A percentile compares a stretch with the other conserved stretches of the same genome.
phyloP scores from a whole-genome alignment of 2,888 invertebrate genomes.

The Theodoxus fluviatilis region DNA sequence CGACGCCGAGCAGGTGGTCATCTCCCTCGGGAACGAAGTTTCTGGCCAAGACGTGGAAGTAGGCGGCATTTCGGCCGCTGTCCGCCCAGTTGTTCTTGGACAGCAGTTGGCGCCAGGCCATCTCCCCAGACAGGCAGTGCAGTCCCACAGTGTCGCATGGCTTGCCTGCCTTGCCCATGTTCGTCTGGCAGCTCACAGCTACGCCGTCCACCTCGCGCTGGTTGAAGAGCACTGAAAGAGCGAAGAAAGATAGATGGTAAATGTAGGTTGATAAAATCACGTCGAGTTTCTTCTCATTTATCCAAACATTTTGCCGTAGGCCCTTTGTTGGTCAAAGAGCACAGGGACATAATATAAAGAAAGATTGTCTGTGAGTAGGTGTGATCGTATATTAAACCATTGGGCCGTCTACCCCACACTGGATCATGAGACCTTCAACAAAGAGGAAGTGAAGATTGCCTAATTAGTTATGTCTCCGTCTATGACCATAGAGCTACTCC shows the following conservation, averaged over 20 bases:
- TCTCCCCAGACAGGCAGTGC: slow-evolving; percentile 29
- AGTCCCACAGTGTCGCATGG: slow-evolving; percentile 32
- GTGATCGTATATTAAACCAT: too few species aligned
- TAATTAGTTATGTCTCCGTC: too few species aligned
- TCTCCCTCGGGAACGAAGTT: slow-evolving; percentile 30
- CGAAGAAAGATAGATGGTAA: neutral
- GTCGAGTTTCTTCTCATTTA: neutral
- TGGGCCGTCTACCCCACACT: too few species aligned
- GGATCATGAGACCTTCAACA: too few species aligned
- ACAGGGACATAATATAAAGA: neutral
- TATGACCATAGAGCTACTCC: too few species aligned
- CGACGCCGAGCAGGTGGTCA: slow-evolving; percentile 30
- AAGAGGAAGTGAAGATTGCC: too few species aligned
- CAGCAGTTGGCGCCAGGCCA: slow-evolving; percentile 31
- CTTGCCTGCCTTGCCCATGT: slow-evolving; percentile 26
- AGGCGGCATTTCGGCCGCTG: slow-evolving; percentile 32
- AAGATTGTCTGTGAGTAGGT: too few species aligned
- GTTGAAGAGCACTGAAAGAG: slow-evolving; percentile 32
- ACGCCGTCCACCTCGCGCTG: slow-evolving; percentile 25
- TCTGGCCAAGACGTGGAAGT: slow-evolving; percentile 35
- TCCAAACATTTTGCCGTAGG: too few species aligned
- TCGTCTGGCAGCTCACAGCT: slow-evolving; percentile 31
- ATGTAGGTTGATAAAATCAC: neutral
- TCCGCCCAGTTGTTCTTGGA: slow-evolving; percentile 35
- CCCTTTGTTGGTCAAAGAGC: too few species aligned